A percentile compares a stretch with the other conserved stretches of the same genome.
These are phyloP conservation scores for Mythimna albipuncta DNA, from an alignment of 2,888 invertebrate species.

Conservation along the genomic window DNA sequence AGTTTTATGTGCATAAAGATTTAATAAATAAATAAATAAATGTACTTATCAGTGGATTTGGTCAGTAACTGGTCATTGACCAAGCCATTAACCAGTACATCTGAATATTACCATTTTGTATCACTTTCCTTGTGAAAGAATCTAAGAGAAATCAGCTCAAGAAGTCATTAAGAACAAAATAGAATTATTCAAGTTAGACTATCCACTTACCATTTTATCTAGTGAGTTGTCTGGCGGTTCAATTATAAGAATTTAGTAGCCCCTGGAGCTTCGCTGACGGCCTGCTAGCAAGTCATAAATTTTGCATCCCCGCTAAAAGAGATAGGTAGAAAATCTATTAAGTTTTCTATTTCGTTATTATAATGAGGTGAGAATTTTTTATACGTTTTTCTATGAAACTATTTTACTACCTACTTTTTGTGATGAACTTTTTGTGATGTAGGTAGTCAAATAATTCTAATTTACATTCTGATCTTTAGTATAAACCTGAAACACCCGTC, in stretches of 20 bases:
- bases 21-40: too few species aligned
- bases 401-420: background rate
- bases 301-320: conserved; percentile 66
- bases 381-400: background rate
- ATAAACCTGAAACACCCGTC: too few species aligned
- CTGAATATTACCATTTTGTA: too few species aligned
- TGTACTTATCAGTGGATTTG: too few species aligned
- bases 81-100: too few species aligned
- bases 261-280: conserved; percentile 72
- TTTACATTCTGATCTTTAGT: too few species aligned
- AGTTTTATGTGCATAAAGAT: too few species aligned
- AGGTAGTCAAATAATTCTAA: background rate
- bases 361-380: conserved; percentile 45
- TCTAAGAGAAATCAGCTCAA: background rate
- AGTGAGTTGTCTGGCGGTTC: conserved; percentile 61
- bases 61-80: too few species aligned
- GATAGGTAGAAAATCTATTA: conserved; percentile 56
- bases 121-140: background rate
- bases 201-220: background rate
- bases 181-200: conserved; percentile 23
- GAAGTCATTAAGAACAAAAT: background rate
- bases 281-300: conserved; percentile 69
- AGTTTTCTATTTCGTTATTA: conserved; percentile 41
- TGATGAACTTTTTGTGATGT: too few species aligned
- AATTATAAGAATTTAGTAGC: conserved; percentile 82